Base-by-base conservation (phyloP, 2,797 vertebrate species). In the Enoplosus armatus region DNA sequence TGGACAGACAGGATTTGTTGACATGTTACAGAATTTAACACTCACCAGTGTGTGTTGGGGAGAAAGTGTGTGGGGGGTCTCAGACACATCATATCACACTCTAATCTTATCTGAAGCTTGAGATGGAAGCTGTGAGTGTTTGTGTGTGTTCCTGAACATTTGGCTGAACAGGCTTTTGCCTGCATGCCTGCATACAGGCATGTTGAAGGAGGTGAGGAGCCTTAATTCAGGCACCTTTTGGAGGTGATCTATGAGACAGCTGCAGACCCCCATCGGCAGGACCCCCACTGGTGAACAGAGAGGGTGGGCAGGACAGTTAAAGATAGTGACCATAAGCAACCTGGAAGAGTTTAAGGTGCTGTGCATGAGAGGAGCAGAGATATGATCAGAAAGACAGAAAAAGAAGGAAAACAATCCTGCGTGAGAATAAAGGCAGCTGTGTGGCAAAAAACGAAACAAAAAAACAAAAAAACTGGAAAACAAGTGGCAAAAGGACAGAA, bases 191-290 rank as follows among this genome's bases (percentile, higher is more conserved):
- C 74, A 89, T 86, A 58, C 77, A 54, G 81, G 85, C 80, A 72
- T 72, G 66, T 74, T 79, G 83, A 82, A 73, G 60, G 72, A 77
- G 60, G 41, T 50, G 50, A 75, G 50, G 72, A 77, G 33, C 76
- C 67, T 68, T 63, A 74, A 74, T 77, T 86, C 63, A 59, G 70
- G 73, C 83, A 81, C 82, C 77, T 81, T 87, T 90, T 78, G 60
- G 67, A 85, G 80, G 68, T 64, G 64, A 89, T 90, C 69, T 82
- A 48, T 16, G 59, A 72, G 85, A 85, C 90, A 93, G 90, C 88
- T 92, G 90, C 80, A 71, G 50, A 58, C 85, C 80, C 90, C 53
- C 63, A 83, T 88, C 33, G 72, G 65, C 65, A 74, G 72, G 66
- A 79, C 70, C 65, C 76, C 81, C 74, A 76, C 56, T 33, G 72